Evolutionary conservation across 2,797 vertebrate species (phyloP).

Genomic region (Enoplosus armatus): DNA sequence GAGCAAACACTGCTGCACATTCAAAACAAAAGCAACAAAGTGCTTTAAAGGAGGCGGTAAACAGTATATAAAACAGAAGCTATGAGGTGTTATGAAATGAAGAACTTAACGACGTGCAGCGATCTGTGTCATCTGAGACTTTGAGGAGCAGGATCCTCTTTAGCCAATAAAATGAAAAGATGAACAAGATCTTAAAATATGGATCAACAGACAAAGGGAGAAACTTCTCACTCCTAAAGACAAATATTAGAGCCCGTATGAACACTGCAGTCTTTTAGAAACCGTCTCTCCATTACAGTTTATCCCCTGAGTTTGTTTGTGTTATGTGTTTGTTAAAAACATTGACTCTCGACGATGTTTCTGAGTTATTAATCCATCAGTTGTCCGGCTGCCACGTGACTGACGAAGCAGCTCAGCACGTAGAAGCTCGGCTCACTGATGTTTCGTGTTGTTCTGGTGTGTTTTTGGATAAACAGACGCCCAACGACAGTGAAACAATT

Average conservation of each 20-base stretch:
- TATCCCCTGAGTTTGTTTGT: too few species aligned
- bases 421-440: background rate
- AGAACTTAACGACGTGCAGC: background rate
- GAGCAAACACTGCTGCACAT: too few species aligned
- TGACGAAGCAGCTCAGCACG: background rate
- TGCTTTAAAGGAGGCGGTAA: too few species aligned
- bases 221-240: background rate
- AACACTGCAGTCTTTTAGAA: too few species aligned
- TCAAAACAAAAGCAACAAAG: too few species aligned
- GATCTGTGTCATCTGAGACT: background rate
- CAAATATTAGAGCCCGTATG: background rate
- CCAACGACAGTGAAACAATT: conserved; percentile 24
- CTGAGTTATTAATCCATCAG: background rate
- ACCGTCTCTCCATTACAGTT: background rate
- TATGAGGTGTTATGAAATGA: too few species aligned
- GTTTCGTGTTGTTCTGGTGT: background rate
- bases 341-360: too few species aligned
- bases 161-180: background rate
- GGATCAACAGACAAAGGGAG: background rate
- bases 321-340: too few species aligned
- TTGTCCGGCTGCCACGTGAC: background rate
- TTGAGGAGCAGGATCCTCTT: too few species aligned
- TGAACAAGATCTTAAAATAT: background rate
- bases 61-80: too few species aligned
- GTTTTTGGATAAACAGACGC: conserved; percentile 15